Conservation (phyloP, 1,140 invertebrate species). For the Aporrectodea caliginosa region DNA sequence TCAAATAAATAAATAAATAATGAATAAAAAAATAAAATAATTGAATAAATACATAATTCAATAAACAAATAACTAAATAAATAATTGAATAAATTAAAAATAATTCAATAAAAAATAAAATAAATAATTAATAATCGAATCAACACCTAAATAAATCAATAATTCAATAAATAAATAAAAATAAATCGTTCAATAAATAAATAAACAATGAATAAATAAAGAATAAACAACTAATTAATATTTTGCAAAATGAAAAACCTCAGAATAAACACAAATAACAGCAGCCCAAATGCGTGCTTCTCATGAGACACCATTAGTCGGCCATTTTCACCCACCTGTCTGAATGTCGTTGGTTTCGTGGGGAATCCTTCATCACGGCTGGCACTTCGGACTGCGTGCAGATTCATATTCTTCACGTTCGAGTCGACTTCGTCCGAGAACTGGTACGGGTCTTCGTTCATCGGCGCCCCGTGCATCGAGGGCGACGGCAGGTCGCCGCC, state of each 20-base stretch:
- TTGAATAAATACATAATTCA: too few species aligned
- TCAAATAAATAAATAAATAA: too few species aligned
- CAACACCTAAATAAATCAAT: background rate
- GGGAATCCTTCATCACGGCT: slow-evolving; percentile 46
- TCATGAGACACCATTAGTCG: too few species aligned
- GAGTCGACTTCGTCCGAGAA: slow-evolving; percentile 52
- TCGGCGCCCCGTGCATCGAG: slow-evolving; percentile 36
- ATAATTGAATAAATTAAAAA: background rate
- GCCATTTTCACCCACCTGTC: slow-evolving; percentile 19
- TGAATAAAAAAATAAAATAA: too few species aligned
- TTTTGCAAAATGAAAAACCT: background rate
- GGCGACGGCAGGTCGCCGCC: background rate
- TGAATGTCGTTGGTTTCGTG: slow-evolving; percentile 38
- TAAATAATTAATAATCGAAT: background rate
- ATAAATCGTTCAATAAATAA: background rate
- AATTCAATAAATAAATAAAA: background rate
- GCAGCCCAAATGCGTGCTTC: too few species aligned
- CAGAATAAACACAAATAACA: too few species aligned
- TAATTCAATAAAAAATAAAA: background rate
- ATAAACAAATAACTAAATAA: background rate
- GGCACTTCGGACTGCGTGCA: slow-evolving; percentile 37
- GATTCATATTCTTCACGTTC: slow-evolving; percentile 42
- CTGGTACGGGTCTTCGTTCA: slow-evolving; percentile 49
- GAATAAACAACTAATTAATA: background rate
- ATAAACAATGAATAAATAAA: background rate